A percentile compares a stretch with the other conserved stretches of the same genome.
These are phyloP conservation scores for Antheraea assamensis DNA, from an alignment of 2,888 invertebrate species.

Conservation along the genomic window DNA sequence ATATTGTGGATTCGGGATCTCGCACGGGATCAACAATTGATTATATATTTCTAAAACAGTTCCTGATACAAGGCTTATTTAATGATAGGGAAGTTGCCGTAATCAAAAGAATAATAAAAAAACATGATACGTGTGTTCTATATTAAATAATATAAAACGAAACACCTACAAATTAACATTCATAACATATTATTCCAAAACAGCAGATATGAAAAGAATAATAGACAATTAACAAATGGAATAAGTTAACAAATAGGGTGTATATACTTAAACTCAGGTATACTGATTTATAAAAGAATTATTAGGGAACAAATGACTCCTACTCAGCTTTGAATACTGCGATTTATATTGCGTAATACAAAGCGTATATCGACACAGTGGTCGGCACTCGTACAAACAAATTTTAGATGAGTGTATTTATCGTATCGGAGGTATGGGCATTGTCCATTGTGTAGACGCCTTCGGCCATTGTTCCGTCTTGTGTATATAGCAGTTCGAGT, in stretches of 20 bases:
- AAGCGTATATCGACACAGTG: constrained; percentile 39
- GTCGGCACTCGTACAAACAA: constrained; percentile 58
- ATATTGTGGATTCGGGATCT: no score
- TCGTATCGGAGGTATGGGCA: constrained; percentile 68
- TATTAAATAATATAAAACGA: background rate
- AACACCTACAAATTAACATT: background rate
- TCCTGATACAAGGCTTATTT: no score
- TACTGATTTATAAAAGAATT: background rate
- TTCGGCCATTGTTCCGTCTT: constrained; percentile 69
- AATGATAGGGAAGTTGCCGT: no score
- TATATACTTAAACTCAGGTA: background rate
- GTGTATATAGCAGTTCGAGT: constrained; percentile 55
- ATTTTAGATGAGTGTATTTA: constrained; percentile 68
- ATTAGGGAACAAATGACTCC: background rate
- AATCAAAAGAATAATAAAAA: no score
- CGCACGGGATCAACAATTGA: no score
- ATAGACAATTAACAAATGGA: background rate
- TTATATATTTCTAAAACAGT: no score
- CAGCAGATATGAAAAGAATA: background rate
- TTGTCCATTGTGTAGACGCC: constrained; percentile 79
- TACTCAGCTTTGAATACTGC: constrained; percentile 24
- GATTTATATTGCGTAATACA: constrained; percentile 59
- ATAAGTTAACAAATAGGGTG: background rate
- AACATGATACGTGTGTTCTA: no score
- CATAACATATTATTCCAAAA: background rate